Percentiles rank a stretch among this genome's conserved stretches.
Conservation (phyloP, 2,113 vertebrate genomes). For the Brevimyrus niger region DNA sequence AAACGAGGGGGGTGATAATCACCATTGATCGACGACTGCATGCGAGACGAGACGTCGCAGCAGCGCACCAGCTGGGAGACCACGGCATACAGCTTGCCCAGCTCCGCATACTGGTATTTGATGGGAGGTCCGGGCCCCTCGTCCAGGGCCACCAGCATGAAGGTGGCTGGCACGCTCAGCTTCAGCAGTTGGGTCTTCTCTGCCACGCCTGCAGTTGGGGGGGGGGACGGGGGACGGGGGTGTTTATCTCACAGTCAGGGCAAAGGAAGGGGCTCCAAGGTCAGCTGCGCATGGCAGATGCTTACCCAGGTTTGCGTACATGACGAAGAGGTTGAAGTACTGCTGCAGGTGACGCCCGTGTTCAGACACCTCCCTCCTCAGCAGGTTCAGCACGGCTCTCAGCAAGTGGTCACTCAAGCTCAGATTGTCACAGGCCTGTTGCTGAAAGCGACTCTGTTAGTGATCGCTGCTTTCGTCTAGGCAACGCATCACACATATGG, state of each 20-base stretch:
- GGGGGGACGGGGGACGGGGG: too few species aligned
- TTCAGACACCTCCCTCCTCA: conserved; percentile 95
- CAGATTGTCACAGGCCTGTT: conserved; percentile 90
- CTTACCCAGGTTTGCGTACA: conserved; percentile 99
- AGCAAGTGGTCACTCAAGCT: conserved; percentile 95
- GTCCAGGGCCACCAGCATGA: conserved; percentile 96
- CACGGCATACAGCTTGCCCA: conserved; percentile 95
- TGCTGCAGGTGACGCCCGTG: conserved; percentile 97
- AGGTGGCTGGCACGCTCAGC: conserved; percentile 91
- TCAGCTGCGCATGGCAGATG: not conserved
- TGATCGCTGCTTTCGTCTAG: not conserved
- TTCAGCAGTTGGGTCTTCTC: conserved; percentile 97
- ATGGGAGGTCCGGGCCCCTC: conserved; percentile 96
- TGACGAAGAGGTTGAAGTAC: conserved; percentile 99
- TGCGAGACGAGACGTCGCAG: conserved; percentile 90
- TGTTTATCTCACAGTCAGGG: not conserved
- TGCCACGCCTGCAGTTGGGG: conserved; percentile 69
- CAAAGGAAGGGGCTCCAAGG: not conserved
- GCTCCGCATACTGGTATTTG: conserved; percentile 96
- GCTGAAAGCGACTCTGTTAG: not conserved
- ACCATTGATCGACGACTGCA: conserved; percentile 99
- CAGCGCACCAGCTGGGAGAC: conserved; percentile 95
- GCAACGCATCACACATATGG: not conserved
- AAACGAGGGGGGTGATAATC: conserved; percentile 18
- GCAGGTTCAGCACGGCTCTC: conserved; percentile 90